Conservation (phyloP, 2,113 vertebrate genomes). For the Leucopternis melanops region DNA sequence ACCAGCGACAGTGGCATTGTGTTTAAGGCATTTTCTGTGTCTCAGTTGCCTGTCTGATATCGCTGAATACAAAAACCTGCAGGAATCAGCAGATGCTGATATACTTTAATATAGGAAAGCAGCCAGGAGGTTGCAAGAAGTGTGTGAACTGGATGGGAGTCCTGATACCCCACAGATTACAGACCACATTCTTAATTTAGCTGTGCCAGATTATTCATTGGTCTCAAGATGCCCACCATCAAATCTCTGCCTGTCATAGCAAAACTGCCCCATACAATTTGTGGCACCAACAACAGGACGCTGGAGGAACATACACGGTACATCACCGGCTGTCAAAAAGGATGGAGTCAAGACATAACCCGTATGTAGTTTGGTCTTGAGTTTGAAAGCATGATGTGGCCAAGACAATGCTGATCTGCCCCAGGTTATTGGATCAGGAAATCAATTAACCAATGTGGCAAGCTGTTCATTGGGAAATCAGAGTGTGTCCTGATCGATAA, state of each 20-base stretch:
- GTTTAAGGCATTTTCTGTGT: background rate
- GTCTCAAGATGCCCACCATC: background rate
- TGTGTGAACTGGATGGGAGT: background rate
- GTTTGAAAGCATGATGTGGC: background rate
- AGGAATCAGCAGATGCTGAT: background rate
- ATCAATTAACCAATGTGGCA: background rate
- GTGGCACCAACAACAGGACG: background rate
- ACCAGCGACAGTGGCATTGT: fast-evolving
- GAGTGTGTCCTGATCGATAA: background rate
- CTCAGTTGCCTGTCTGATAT: background rate
- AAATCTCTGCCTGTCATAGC: background rate
- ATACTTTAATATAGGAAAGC: background rate
- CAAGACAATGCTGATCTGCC: background rate
- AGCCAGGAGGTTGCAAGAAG: background rate
- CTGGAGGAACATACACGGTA: fast-evolving
- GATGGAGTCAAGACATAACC: background rate
- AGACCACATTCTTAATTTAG: background rate
- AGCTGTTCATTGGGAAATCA: background rate
- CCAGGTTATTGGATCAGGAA: background rate
- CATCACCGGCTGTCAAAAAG: background rate
- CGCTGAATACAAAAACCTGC: background rate
- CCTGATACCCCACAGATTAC: background rate
- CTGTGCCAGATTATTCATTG: background rate
- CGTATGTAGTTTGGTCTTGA: background rate
- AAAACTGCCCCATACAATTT: background rate